phyloP scores from a whole-genome alignment of 2,113 vertebrate species.

The Rhipidura dahli region DNA sequence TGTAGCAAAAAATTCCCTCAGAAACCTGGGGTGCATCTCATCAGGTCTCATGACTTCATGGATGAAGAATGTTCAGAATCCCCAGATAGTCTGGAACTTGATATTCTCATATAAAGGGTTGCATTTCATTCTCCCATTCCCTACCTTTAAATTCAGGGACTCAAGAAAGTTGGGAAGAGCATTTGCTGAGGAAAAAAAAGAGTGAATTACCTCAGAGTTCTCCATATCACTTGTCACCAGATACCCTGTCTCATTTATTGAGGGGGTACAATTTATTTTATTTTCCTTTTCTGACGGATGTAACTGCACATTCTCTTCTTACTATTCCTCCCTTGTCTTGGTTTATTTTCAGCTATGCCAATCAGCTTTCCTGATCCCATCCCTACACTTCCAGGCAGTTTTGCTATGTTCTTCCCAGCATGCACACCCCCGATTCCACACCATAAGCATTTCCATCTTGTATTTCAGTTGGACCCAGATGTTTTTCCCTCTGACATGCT shows the following conservation, averaged over 20 bases:
- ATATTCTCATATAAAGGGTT: not conserved
- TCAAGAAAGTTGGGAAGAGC: not conserved
- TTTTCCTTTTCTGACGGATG: not conserved
- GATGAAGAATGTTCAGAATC: not conserved
- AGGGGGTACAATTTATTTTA: not conserved
- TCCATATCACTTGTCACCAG: not conserved
- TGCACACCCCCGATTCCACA: not conserved
- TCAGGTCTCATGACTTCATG: fast-evolving
- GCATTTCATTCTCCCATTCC: not conserved
- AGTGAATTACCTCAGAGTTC: not conserved
- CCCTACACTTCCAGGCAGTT: not conserved
- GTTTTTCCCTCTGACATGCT: not conserved
- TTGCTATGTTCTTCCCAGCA: not conserved
- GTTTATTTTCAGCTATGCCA: not conserved
- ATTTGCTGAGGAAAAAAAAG: not conserved
- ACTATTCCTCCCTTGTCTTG: not conserved
- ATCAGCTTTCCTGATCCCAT: not conserved
- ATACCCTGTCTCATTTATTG: not conserved
- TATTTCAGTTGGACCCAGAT: not conserved
- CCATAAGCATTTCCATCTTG: not conserved
- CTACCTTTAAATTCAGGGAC: not conserved
- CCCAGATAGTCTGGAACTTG: not conserved
- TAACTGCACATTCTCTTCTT: not conserved
- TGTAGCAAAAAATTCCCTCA: not conserved
- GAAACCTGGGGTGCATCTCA: not conserved